Evolutionary conservation across 1,140 invertebrate species (phyloP).

Genomic region (Drosophila obscura): DNA sequence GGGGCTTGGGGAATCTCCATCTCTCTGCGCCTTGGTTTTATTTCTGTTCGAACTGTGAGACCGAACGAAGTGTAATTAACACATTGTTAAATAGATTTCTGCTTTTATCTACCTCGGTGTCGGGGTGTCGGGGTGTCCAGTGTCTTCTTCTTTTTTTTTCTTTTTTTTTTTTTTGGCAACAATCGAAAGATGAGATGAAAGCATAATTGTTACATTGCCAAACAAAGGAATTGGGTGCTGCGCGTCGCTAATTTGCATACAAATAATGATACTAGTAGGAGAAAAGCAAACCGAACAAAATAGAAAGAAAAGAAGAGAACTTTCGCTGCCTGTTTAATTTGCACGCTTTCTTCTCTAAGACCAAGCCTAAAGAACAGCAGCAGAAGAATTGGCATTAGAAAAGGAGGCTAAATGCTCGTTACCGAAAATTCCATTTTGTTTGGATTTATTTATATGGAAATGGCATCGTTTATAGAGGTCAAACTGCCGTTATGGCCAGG

Average conservation of each 20-base stretch:
- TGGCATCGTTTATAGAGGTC: slow-evolving; percentile 44
- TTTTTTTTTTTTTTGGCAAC: slow-evolving; percentile 43
- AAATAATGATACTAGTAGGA: slow-evolving; percentile 64
- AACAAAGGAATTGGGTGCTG: slow-evolving; percentile 48
- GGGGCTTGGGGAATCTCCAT: slow-evolving; percentile 4
- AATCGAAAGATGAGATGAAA: slow-evolving; percentile 45
- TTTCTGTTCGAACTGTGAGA: slow-evolving; percentile 39
- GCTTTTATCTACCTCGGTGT: neutral
- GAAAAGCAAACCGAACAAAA: slow-evolving; percentile 1
- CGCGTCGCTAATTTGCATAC: slow-evolving; percentile 68
- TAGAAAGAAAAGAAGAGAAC: slow-evolving; percentile 29
- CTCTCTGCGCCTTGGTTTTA: slow-evolving; percentile 9
- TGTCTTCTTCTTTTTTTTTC: no score
- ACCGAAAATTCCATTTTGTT: slow-evolving; percentile 52
- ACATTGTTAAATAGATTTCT: slow-evolving; percentile 71
- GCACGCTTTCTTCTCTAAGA: slow-evolving; percentile 73
- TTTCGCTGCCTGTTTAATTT: slow-evolving; percentile 71
- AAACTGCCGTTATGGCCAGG: slow-evolving; percentile 45
- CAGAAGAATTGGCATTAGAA: neutral
- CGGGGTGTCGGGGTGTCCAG: no score
- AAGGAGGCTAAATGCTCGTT: slow-evolving; percentile 48
- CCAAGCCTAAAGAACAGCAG: no score
- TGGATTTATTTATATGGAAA: slow-evolving; percentile 46
- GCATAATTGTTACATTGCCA: slow-evolving; percentile 65
- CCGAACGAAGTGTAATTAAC: slow-evolving; percentile 58